Evolutionary conservation across 2,797 vertebrate species (phyloP).

Genomic region (Sarcophilus harrisii): DNA sequence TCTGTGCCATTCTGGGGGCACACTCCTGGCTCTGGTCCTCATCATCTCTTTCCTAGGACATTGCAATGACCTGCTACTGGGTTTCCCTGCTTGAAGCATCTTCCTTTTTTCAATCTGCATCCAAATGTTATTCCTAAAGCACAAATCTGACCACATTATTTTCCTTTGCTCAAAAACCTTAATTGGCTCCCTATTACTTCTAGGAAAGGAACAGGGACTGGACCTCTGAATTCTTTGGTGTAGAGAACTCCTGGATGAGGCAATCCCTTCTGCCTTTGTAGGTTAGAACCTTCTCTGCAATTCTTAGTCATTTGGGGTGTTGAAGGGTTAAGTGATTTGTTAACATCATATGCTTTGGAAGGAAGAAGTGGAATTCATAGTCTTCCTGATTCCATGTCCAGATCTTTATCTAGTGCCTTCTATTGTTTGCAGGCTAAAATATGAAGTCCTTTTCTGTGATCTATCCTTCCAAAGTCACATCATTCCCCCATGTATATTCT

Average conservation of each 20-base stretch:
- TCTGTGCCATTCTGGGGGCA: too few species aligned
- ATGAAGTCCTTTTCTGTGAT: too few species aligned
- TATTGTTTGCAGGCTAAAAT: not conserved
- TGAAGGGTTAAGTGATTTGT: not conserved
- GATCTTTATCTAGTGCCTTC: not conserved
- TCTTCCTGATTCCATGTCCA: not conserved
- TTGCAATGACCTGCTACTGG: not conserved
- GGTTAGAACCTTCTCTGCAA: not conserved
- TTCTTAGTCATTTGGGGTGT: not conserved
- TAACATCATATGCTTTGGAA: not conserved
- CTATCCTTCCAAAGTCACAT: not conserved
- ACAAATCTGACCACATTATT: not conserved
- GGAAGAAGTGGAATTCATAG: not conserved
- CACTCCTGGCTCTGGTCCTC: not conserved
- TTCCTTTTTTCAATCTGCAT: not conserved
- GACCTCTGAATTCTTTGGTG: not conserved
- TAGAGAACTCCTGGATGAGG: not conserved
- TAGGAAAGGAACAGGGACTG: not conserved
- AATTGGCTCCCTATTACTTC: not conserved
- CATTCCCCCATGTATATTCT: not conserved
- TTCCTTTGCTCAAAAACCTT: not conserved
- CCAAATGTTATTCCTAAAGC: not conserved
- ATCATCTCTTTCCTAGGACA: not conserved
- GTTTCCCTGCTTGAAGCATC: not conserved
- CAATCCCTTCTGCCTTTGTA: not conserved